Evolutionary conservation across 1,140 invertebrate species (phyloP).

Genomic region (Leucophenga varia): DNA sequence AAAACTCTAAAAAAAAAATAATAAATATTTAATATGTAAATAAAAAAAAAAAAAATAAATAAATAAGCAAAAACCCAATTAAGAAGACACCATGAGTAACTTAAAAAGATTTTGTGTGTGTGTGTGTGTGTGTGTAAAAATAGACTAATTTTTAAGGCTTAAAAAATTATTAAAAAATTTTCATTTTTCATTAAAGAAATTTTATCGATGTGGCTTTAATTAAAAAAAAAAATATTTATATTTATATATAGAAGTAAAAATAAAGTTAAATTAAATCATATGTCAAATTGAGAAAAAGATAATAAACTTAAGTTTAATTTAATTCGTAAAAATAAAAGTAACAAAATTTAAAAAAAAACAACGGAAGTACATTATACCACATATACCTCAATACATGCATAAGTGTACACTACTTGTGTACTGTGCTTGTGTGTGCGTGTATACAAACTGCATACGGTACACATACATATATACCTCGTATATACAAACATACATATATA

Average conservation of each 20-base stretch:
- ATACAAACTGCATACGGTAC: not conserved
- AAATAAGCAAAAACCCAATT: too few species aligned
- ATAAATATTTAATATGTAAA: not conserved
- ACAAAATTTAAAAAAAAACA: slow-evolving; percentile 32
- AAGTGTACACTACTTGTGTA: slow-evolving; percentile 33
- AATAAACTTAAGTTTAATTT: too few species aligned
- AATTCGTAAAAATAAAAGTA: too few species aligned
- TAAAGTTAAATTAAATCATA: too few species aligned
- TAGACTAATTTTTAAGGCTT: too few species aligned
- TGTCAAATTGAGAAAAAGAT: too few species aligned
- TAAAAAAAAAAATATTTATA: slow-evolving; percentile 12
- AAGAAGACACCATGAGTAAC: too few species aligned
- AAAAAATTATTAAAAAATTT: too few species aligned
- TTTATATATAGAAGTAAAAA: too few species aligned
- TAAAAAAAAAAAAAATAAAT: not conserved
- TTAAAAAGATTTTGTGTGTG: slow-evolving; percentile 7
- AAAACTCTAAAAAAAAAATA: not conserved
- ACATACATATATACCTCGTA: too few species aligned
- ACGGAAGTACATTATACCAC: slow-evolving; percentile 53
- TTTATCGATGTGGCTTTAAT: slow-evolving; percentile 54
- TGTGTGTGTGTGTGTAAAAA: slow-evolving; percentile 11
- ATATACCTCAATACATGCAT: slow-evolving; percentile 53
- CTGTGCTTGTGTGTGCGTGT: slow-evolving; percentile 14
- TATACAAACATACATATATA: slow-evolving; percentile 9
- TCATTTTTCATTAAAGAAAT: too few species aligned